Base-by-base conservation (phyloP, 2,888 invertebrate species). In the Cryptocephalus primarius region DNA sequence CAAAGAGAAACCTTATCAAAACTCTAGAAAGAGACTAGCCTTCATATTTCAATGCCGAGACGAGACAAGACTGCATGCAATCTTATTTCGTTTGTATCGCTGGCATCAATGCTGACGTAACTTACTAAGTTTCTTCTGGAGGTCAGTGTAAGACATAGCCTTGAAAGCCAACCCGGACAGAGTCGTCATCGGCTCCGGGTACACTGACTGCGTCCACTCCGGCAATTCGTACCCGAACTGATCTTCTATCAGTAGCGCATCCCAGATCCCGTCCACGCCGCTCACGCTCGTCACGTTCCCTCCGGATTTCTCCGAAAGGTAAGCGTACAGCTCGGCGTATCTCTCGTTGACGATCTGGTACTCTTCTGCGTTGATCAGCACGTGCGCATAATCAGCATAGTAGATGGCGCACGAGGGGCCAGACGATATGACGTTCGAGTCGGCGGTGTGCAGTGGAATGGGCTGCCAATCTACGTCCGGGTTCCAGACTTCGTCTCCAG, bases 391-490 rank as follows among this genome's bases (percentile, higher is more conserved):
- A 31, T 46, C 43, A 8, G 44, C 41, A 9, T 31, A 13, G 9
- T 40, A 46, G 1, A 38, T 33, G 1, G 42, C 8, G 38, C 51
- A 51, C 4, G 32, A 32, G 8, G 11, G 10, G 12, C 10, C 13
- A 2, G 9, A 6, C 9, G 10, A 8, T n/a, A 48, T 9, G 1
- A 63, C 59, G 55, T 77, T 74, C 0, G 81, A 78, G 14, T 46
- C 40, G 1, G 70, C 56, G 0, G 83, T 80, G 53, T 84, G 84
- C 0, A 85, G 75, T 0, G 85, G 84, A 56, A 85, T 79, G 0
- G 85, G 85, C 64, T 83, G 83, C 85, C 85, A 85, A 42, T 66
- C 59, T 6, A 83, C 62, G 13, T 70, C 57, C 0, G 61, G 34
- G 54, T 80, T 73, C 84, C 85, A 85, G 1, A 72, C 44, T 50